Evolutionary conservation across 2,888 invertebrate species (phyloP).

Genomic region (Spilarctia lutea): DNA sequence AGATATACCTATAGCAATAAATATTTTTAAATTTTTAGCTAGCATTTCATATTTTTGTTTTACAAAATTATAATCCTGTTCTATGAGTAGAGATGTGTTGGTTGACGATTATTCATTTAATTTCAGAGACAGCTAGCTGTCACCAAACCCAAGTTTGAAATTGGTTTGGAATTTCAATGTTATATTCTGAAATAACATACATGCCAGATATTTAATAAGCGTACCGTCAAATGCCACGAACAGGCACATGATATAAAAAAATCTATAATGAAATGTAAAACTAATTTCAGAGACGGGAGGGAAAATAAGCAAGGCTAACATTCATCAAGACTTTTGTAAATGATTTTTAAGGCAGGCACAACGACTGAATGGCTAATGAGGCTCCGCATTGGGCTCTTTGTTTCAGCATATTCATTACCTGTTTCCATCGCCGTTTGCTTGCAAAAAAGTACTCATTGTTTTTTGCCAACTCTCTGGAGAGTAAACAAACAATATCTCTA

Average conservation of each 20-base stretch:
- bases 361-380: conserved; percentile 81
- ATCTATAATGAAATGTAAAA: conserved; percentile 48
- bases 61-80: neutral
- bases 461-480: conserved; percentile 63
- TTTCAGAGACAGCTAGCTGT: conserved; percentile 36
- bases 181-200: conserved; percentile 21
- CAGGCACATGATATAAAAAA: conserved; percentile 24
- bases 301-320: conserved; percentile 64
- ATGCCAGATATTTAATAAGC: conserved; percentile 33
- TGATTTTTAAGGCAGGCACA: conserved; percentile 79
- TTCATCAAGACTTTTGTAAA: conserved; percentile 80
- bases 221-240: conserved; percentile 12
- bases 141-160: conserved; percentile 36
- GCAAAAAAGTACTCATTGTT: conserved; percentile 77
- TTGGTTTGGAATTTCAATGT: conserved; percentile 33
- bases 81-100: conserved; percentile 2
- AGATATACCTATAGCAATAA: too few species aligned
- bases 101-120: conserved; percentile 25
- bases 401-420: conserved; percentile 84
- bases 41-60: neutral
- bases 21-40: neutral
- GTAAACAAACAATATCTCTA: conserved; percentile 77
- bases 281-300: conserved; percentile 50
- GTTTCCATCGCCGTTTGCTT: conserved; percentile 71
- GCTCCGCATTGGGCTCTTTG: conserved; percentile 74